Evolutionary conservation across 2,797 vertebrate genomes (phyloP).

Genomic region (Anas flavirostris): DNA sequence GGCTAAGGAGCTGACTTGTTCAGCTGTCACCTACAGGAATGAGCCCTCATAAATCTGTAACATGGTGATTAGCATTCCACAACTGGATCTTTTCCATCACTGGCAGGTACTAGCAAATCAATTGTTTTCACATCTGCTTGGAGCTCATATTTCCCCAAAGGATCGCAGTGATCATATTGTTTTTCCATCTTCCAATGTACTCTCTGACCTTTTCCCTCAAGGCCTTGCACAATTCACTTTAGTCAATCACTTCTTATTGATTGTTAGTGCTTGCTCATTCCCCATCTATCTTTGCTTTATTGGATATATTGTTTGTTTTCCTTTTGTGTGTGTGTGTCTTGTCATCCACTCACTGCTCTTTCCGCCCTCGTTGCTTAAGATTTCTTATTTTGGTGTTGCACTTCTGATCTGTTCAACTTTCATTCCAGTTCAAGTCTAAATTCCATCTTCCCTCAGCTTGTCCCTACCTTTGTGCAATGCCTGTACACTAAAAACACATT

Average conservation of each 20-base stretch:
- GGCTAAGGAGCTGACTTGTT: not conserved
- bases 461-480: not conserved
- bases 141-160: slow-evolving; percentile 36
- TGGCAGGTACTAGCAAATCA: slow-evolving; percentile 33
- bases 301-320: not conserved
- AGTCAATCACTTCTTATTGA: slow-evolving; percentile 53
- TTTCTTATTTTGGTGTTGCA: not conserved
- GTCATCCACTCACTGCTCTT: not conserved
- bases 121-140: slow-evolving; percentile 38
- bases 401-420: not conserved
- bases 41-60: not conserved
- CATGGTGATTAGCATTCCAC: slow-evolving; percentile 6
- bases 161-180: slow-evolving; percentile 31
- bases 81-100: slow-evolving; percentile 24
- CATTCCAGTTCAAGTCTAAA: not conserved
- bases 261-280: not conserved
- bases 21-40: not conserved
- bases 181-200: slow-evolving; percentile 36
- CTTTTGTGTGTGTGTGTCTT: not conserved
- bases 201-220: slow-evolving; percentile 15
- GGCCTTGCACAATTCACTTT: slow-evolving; percentile 33
- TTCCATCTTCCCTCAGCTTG: not conserved
- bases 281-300: slow-evolving; percentile 13
- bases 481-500: not conserved
- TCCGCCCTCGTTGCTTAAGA: not conserved